Base-by-base conservation (phyloP, 2,113 vertebrate species). In the Polyodon spathula region DNA sequence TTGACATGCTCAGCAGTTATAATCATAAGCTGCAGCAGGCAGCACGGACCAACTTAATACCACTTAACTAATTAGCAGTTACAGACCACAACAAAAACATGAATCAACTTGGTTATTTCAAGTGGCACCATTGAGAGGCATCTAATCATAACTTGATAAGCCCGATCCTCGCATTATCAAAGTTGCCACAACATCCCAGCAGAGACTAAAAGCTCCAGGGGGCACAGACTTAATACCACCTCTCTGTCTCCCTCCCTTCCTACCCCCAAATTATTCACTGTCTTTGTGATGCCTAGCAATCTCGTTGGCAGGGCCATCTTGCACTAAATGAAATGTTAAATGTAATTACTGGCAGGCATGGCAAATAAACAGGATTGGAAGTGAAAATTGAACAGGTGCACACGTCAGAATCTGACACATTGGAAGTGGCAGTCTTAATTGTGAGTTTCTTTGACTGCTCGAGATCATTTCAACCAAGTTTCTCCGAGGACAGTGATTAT, bases 41-140 rank as follows among this genome's bases (percentile, higher is more conserved):
- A 80, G 84, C 82, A 80, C 81, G 73, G 83, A 83, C 81, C 77
- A 82, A 86, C 82, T 87, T 85, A 84, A 89, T 85, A 87, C 89
- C 93, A 95, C 92, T 97, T 94, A 93, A 93, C 90, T 97, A 95
- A 97, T 98, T 93, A 95, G 89, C 87, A 87, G 90, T 91, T 93
- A 87, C 90, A 87, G 82, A 81, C 83, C 83, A 84, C 83, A 76
- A 87, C 86, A 86, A 92, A 89, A 93, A 92, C 84, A 91, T 86
- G 85, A 90, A 92, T 92, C 93, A 93, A 90, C 87, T 85, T 87
- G 83, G 86, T 83, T 85, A 87, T 89, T 87, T 85, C 79, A 84
- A 88, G 86, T 89, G 86, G 84, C 88, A 88, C 86, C 87, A 88
- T 88, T 81, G 83, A 80, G 88, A 90, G 90, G 89, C 91, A 90